Percentiles rank a stretch among this genome's conserved stretches.
Evolutionary conservation across 2,797 vertebrate genomes (phyloP).

Genomic region (Eulemur albifrons): DNA sequence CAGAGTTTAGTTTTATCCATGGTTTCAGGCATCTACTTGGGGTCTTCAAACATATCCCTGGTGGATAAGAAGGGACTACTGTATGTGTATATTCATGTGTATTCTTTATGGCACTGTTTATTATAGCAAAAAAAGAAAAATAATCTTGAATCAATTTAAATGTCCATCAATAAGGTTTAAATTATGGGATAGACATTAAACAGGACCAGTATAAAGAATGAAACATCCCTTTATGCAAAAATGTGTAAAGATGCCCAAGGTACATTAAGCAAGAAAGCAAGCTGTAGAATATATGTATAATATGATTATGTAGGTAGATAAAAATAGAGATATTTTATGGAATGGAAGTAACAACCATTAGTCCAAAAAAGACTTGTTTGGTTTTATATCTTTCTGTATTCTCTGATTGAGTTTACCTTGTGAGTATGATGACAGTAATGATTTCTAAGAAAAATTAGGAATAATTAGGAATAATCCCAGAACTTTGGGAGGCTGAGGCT

Average conservation of each 20-base stretch:
- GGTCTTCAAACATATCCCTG: not conserved
- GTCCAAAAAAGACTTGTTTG: not conserved
- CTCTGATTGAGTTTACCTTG: constrained; percentile 24
- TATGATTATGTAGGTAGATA: not conserved
- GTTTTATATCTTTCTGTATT: not conserved
- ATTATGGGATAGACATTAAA: not conserved
- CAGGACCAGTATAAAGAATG: not conserved
- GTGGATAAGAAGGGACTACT: not conserved
- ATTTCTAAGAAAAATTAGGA: not conserved
- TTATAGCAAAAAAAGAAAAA: not conserved
- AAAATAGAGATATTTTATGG: not conserved
- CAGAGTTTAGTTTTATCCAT: not conserved
- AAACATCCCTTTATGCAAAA: not conserved
- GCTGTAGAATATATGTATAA: not conserved
- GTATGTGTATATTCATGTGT: not conserved
- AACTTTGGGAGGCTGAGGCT: not conserved
- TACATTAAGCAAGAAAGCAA: constrained; percentile 17
- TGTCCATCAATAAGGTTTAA: not conserved
- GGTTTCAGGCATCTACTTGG: not conserved
- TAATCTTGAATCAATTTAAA: not conserved
- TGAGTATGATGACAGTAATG: not conserved
- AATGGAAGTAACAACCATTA: not conserved
- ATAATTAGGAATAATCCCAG: not conserved
- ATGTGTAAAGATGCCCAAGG: not conserved
- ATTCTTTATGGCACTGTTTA: constrained; percentile 11